Evolutionary conservation across 2,113 vertebrate genomes (phyloP).

Genomic region (Apistogramma diplotaenia): DNA sequence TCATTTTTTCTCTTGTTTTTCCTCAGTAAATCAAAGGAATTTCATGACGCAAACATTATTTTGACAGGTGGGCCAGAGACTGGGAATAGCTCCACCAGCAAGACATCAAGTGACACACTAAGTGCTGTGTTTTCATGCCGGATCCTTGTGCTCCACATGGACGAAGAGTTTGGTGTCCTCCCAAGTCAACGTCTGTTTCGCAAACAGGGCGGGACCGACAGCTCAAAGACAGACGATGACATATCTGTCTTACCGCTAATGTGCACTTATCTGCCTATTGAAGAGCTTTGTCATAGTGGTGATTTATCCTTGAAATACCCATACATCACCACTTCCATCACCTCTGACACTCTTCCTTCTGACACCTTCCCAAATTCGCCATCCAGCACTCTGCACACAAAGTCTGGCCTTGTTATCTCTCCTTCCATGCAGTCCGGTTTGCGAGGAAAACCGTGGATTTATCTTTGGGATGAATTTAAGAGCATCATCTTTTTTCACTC

Average conservation of each 20-base stretch:
- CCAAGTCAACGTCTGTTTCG: slow-evolving; percentile 39
- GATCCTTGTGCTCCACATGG: neutral
- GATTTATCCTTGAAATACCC: slow-evolving; percentile 72
- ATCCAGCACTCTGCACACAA: slow-evolving; percentile 21
- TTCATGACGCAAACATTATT: neutral
- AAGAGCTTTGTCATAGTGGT: slow-evolving; percentile 67
- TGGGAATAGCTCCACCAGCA: neutral
- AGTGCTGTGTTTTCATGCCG: neutral
- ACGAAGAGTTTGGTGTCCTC: slow-evolving; percentile 34
- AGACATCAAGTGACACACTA: neutral
- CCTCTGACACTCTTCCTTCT: slow-evolving; percentile 44
- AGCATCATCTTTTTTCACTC: slow-evolving; percentile 69
- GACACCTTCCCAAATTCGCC: slow-evolving; percentile 30
- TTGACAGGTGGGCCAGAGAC: neutral
- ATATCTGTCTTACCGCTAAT: slow-evolving; percentile 70
- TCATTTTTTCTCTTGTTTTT: too few relatives aligned
- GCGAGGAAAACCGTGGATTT: slow-evolving; percentile 43
- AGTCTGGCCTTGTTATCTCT: slow-evolving; percentile 61
- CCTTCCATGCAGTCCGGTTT: slow-evolving; percentile 43
- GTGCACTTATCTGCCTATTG: slow-evolving; percentile 77
- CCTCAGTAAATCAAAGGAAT: neutral
- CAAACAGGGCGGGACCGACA: slow-evolving; percentile 17
- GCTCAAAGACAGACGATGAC: slow-evolving; percentile 61
- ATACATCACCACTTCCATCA: slow-evolving; percentile 48
- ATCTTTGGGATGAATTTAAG: slow-evolving; percentile 60